Conservation (phyloP, 1,140 invertebrate genomes). For the Conopomorpha cramerella region DNA sequence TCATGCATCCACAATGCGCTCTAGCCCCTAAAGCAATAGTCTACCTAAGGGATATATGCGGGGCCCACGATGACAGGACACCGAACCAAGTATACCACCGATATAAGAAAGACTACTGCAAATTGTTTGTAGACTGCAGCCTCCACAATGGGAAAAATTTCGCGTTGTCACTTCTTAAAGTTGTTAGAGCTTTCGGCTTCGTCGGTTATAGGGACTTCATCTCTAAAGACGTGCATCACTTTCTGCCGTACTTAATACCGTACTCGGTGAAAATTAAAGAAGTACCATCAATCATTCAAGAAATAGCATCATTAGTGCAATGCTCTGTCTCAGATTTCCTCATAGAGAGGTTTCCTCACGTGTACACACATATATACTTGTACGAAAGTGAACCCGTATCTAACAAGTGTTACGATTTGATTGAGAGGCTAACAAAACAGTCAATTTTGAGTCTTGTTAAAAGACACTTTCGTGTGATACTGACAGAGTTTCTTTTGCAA, state of each 20-base stretch:
- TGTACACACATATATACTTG: slow-evolving; percentile 69
- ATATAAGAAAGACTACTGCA: slow-evolving; percentile 70
- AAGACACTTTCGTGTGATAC: slow-evolving; percentile 54
- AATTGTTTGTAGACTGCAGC: slow-evolving; percentile 63
- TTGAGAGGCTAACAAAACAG: slow-evolving; percentile 60
- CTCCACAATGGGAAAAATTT: slow-evolving; percentile 57
- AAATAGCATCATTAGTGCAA: slow-evolving; percentile 63
- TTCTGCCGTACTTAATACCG: slow-evolving; percentile 65
- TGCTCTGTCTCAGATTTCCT: slow-evolving; percentile 64
- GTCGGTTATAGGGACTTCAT: slow-evolving; percentile 64
- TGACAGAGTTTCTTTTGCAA: slow-evolving; percentile 63
- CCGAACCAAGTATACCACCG: slow-evolving; percentile 67
- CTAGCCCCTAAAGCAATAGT: slow-evolving; percentile 65
- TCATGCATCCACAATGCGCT: slow-evolving; percentile 67
- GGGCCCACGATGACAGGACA: slow-evolving; percentile 57
- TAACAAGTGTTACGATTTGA: slow-evolving; percentile 63
- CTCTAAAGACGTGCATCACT: slow-evolving; percentile 62
- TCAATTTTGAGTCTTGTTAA: slow-evolving; percentile 57
- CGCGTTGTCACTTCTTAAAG: slow-evolving; percentile 53
- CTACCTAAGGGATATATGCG: slow-evolving; percentile 65
- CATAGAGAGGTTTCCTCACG: slow-evolving; percentile 64
- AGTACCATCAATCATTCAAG: slow-evolving; percentile 61
- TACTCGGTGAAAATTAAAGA: slow-evolving; percentile 57
- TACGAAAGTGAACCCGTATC: slow-evolving; percentile 60
- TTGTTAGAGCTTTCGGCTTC: slow-evolving; percentile 64